A percentile compares a stretch with the other conserved stretches of the same genome.
These are phyloP conservation scores for Symphodus melops DNA, from an alignment of 2,113 vertebrate species.

Conservation along the genomic window DNA sequence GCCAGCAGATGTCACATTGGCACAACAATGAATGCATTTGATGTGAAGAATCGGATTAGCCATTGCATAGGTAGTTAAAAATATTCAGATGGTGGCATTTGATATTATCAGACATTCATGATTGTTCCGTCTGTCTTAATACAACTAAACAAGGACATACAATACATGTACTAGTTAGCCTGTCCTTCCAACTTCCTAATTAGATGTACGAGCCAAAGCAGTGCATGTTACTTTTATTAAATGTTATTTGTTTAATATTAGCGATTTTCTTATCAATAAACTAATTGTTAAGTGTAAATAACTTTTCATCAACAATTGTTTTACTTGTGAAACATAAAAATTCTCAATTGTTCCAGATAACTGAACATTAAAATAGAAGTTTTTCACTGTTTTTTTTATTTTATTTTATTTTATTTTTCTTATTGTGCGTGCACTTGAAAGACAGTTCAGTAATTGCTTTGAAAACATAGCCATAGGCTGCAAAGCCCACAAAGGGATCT, in stretches of 20 bases:
- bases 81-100: no score
- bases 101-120: no score
- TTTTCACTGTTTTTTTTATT: neutral
- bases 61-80: no score
- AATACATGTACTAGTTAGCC: no score
- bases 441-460: slow-evolving; percentile 23
- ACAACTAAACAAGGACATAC: no score
- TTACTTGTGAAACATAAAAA: neutral
- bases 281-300: no score
- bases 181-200: no score
- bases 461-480: slow-evolving; percentile 26
- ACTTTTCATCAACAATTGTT: neutral
- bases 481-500: slow-evolving; percentile 12
- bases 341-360: neutral
- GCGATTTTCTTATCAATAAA: neutral
- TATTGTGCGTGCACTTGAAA: slow-evolving; percentile 32
- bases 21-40: neutral
- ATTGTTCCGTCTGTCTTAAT: no score
- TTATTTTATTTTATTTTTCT: no score
- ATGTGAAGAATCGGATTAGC: neutral
- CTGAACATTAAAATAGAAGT: neutral
- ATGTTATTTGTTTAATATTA: neutral
- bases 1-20: slow-evolving; percentile 3
- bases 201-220: no score
- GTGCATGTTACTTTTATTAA: neutral